Evolutionary conservation across 2,888 invertebrate genomes (phyloP), one percentile per base, ranked within the genome.

Genomic region (Coenonympha arcania): DNA sequence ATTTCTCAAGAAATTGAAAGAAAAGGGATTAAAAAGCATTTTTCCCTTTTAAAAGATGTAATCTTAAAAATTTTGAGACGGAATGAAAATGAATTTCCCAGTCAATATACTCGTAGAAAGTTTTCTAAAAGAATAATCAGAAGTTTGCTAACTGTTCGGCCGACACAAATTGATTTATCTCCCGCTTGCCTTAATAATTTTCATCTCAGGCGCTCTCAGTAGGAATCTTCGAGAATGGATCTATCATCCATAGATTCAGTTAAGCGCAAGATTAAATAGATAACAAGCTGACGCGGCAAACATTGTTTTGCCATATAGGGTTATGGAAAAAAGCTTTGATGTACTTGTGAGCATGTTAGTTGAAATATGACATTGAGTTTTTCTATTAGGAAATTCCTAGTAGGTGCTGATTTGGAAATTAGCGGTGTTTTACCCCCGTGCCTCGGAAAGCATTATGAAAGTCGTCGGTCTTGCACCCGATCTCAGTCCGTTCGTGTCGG

Each of bases 81-180:
- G 24, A 16, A 33, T 43, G 44, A 22, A 44, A 44, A 39, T 34
- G 16, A 44, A 36, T 44, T 44, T 44, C 44, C 20, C 26, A 26
- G 44, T 34, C 44, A 44, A 44, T 44, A 34, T 34, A n/a, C n/a
- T n/a, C n/a, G n/a, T n/a, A 34, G 36, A 44, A 34, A 31, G 33
- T 34, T 34, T 16, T 34, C 16, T 28, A 28, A 34, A 44, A 44
- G 44, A 34, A 44, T 44, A 36, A 44, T 44, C 24, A 44, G 13
- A 44, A 44, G 34, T 44, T 44, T 34, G 34, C 16, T n/a, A 44
- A 44, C 44, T 24, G 44, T 36, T 44, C 44, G 18, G 33, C 44
- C 44, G 44, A 44, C 33, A 36, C 44, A 44, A 44, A 44, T 44
- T 44, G 44, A 44, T 44, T 44, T 44, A 44, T 44, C 31, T 36